phyloP scores from a whole-genome alignment of 2,888 invertebrate genomes.

The Cryptus viduatorius region DNA sequence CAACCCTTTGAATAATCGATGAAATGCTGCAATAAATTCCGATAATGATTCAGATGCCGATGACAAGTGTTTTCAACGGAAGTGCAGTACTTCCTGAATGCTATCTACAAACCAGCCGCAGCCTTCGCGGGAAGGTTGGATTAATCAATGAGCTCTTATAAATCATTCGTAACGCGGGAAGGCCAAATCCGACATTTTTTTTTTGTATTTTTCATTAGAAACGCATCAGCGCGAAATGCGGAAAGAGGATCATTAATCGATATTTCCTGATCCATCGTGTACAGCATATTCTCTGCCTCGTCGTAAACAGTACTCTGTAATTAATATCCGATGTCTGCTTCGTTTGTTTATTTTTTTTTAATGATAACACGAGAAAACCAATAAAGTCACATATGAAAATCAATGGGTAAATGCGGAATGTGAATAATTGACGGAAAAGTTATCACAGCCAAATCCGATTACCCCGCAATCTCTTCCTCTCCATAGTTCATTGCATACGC shows the following conservation, averaged over 20 bases:
- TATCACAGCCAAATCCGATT: constrained; percentile 32
- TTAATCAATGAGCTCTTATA: background rate
- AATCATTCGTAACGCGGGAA: background rate
- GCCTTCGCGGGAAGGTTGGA: constrained; percentile 24
- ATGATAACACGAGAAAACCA: background rate
- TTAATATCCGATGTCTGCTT: background rate
- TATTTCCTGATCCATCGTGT: background rate
- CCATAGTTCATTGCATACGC: background rate
- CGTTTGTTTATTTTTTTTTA: background rate
- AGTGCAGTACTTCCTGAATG: background rate
- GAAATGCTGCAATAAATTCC: background rate
- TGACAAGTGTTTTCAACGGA: background rate
- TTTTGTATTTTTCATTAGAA: background rate
- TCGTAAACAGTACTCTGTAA: background rate
- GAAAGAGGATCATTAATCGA: background rate
- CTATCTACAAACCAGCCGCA: background rate
- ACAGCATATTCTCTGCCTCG: too few relatives aligned
- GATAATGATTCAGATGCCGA: constrained; percentile 10
- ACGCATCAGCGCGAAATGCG: constrained; percentile 33
- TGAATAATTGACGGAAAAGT: constrained; percentile 7
- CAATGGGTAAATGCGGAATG: background rate
- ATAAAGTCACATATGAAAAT: background rate
- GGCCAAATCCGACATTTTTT: background rate
- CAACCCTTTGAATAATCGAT: background rate
- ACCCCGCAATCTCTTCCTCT: background rate